A percentile compares a stretch with the other conserved stretches of the same genome.
Conservation (phyloP, 2,888 invertebrate species). For the Napeogenes sylphis region DNA sequence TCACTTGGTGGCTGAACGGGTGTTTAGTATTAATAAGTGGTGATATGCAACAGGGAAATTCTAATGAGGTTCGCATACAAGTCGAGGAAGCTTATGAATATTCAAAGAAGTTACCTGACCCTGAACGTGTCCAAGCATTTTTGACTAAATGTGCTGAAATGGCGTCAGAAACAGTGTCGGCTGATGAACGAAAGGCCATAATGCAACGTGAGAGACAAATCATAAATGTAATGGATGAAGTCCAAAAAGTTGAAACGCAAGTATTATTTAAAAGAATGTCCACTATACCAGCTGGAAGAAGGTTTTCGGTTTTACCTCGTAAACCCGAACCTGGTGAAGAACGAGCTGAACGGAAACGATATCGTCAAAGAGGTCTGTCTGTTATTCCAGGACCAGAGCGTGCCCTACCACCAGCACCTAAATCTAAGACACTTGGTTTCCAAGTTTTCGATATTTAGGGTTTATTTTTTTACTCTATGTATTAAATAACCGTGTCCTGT, state of each 20-base stretch:
- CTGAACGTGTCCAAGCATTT: slow-evolving; percentile 64
- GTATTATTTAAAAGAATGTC: slow-evolving; percentile 68
- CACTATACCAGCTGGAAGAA: slow-evolving; percentile 57
- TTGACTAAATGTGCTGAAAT: slow-evolving; percentile 62
- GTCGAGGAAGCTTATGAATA: slow-evolving; percentile 67
- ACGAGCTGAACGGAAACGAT: slow-evolving; percentile 50
- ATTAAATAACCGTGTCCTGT: slow-evolving; percentile 23
- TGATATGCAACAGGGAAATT: slow-evolving; percentile 71
- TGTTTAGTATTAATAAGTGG: slow-evolving; percentile 67
- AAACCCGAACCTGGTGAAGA: slow-evolving; percentile 44
- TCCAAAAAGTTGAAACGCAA: slow-evolving; percentile 51
- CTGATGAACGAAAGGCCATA: slow-evolving; percentile 63
- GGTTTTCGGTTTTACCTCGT: slow-evolving; percentile 60
- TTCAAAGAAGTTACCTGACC: slow-evolving; percentile 61
- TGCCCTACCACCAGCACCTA: slow-evolving; percentile 51
- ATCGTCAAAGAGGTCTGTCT: slow-evolving; percentile 58
- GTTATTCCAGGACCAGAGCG: slow-evolving; percentile 60
- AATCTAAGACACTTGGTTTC: slow-evolving; percentile 52
- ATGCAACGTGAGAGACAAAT: slow-evolving; percentile 58
- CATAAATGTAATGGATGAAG: slow-evolving; percentile 54
- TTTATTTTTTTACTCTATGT: slow-evolving; percentile 18
- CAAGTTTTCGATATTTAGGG: slow-evolving; percentile 60
- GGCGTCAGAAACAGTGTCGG: slow-evolving; percentile 51
- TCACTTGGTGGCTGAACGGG: slow-evolving; percentile 69
- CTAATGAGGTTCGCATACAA: slow-evolving; percentile 64